A percentile compares a stretch with the other conserved stretches of the same genome.
phyloP scores from a whole-genome alignment of 2,888 invertebrate genomes.

The Himalopsyche japonica region DNA sequence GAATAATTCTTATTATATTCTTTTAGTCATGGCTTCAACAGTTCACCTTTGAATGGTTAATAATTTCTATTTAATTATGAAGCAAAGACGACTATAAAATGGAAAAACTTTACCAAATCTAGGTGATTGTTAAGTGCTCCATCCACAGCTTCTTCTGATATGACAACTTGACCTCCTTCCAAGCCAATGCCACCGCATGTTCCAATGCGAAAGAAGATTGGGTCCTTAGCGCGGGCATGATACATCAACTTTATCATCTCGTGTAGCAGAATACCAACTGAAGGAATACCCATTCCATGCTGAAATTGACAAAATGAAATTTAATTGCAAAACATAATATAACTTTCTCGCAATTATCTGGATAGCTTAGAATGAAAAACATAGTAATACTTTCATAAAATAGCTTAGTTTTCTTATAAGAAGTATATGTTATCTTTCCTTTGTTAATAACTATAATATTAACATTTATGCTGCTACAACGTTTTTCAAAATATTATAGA shows the following conservation, averaged over 20 bases:
- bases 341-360: background rate
- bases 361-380: background rate
- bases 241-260: conserved; percentile 96
- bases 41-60: too few species aligned
- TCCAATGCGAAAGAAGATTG: conserved; percentile 89
- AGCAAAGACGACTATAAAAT: background rate
- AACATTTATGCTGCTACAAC: too few species aligned
- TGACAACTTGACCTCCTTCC: conserved; percentile 91
- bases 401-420: background rate
- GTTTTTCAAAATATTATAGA: too few species aligned
- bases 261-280: conserved; percentile 91
- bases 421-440: too few species aligned
- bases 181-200: conserved; percentile 94
- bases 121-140: conserved; percentile 80
- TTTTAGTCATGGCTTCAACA: too few species aligned
- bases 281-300: conserved; percentile 99
- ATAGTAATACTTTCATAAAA: background rate
- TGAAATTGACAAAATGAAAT: conserved; percentile 49
- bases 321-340: background rate
- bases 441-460: too few species aligned
- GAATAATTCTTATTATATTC: too few species aligned
- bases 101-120: conserved; percentile 72
- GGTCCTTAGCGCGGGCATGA: conserved; percentile 85
- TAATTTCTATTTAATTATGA: background rate
- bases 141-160: conserved; percentile 91